Percentiles rank a stretch among this genome's conserved stretches.
Evolutionary conservation across 1,140 invertebrate species (phyloP).

Genomic region (Lasaia peninsularis): DNA sequence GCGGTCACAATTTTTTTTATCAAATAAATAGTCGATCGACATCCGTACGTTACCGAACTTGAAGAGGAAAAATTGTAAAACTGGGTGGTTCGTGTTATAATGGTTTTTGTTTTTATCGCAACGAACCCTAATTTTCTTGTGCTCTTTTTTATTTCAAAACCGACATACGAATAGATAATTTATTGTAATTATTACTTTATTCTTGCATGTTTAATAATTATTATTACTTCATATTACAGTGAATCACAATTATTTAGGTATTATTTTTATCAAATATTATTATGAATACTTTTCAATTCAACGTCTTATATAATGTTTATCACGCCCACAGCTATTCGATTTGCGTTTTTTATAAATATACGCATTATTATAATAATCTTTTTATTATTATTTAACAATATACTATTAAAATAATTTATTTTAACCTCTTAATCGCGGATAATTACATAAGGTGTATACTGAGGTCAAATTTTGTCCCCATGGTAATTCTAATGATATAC

Average conservation of each 20-base stretch:
- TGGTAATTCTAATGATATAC: neutral
- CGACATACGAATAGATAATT: neutral
- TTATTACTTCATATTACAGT: neutral
- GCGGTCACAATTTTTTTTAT: constrained; percentile 44
- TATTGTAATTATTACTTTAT: neutral
- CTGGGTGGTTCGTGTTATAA: neutral
- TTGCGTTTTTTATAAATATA: neutral
- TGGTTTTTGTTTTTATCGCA: neutral
- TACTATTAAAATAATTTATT: neutral
- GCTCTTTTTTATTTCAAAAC: neutral
- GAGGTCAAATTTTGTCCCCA: neutral
- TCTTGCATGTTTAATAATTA: neutral
- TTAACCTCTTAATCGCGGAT: neutral
- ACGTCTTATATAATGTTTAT: neutral
- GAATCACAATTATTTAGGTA: neutral
- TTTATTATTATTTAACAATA: neutral
- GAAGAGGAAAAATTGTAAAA: neutral
- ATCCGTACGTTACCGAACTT: constrained; percentile 10
- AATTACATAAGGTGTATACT: neutral
- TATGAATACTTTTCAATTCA: neutral
- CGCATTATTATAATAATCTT: neutral
- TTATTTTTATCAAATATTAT: neutral
- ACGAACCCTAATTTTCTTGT: neutral
- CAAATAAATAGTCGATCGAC: constrained; percentile 15
- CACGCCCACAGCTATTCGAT: constrained; percentile 1